Base-by-base conservation (phyloP, 1,140 invertebrate genomes). In the Dolichoris vasculosae region DNA sequence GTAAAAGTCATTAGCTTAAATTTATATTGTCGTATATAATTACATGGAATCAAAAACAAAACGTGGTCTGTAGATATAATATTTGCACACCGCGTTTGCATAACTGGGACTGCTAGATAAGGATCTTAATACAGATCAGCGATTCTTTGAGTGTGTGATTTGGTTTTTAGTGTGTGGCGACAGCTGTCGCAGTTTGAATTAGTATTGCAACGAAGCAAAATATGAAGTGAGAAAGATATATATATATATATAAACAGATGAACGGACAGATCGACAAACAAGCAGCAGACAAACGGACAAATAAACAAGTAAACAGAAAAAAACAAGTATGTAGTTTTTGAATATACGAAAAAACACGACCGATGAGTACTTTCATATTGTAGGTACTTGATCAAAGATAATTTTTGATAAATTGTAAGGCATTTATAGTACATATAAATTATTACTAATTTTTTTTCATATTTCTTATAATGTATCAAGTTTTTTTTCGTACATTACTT, bases 71-170 rank as follows among this genome's bases (percentile, higher is more conserved):
- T 9, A 20, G 17, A 2, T 59, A 32, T n/a, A 59, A 87, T 87
- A 86, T 87, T 87, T 86, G 86, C 63, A 80, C 76, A 81, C 69
- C n/a, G 83, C 83, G 86, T 83, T 88, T 87, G 87, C 86, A 83
- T 73, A 88, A 87, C 87, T 81, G 82, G 82, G 40, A 43, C 35
- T 81, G 43, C 80, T 77, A 86, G 92, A 93, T 93, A 92, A 91
- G 86, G 23, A 93, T 93, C 92, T 93, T 91, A 93, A 93, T 92
- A 93, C 91, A 93, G 92, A 93, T 93, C 90, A 90, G 88, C 87
- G 90, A 90, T 92, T 89, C 90, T 92, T 90, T 91, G 92, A 92
- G 91, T 90, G 90, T 92, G 91, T 92, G 92, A 93, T 93, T 93
- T 91, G 89, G 90, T 93, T 93, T 92, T 90, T 89, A 90, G 90